Percentiles rank a stretch among this genome's conserved stretches.
Conservation (phyloP, 1,140 invertebrate genomes). For the Ostrea edulis region DNA sequence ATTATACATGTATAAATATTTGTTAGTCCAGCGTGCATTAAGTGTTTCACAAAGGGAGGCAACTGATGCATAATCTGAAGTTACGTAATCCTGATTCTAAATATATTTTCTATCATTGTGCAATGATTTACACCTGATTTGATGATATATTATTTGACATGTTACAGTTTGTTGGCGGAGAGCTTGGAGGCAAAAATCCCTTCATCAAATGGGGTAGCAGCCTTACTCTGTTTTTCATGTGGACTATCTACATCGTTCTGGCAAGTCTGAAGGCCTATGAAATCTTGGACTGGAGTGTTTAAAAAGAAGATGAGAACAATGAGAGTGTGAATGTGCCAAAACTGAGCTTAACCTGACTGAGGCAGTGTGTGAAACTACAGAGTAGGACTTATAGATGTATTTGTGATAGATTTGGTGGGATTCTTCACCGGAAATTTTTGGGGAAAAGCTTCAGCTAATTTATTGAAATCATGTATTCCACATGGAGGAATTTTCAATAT, state of each 20-base stretch:
- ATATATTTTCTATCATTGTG: too few species aligned
- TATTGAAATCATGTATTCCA: too few species aligned
- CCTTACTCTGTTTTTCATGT: constrained; percentile 79
- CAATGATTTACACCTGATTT: too few species aligned
- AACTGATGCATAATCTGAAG: too few species aligned
- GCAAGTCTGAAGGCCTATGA: constrained; percentile 80
- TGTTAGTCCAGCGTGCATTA: too few species aligned
- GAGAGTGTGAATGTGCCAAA: not conserved
- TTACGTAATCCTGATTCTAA: too few species aligned
- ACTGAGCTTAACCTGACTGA: not conserved
- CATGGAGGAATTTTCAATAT: too few species aligned
- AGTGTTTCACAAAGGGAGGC: too few species aligned
- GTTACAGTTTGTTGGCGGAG: constrained; percentile 74
- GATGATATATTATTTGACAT: not conserved
- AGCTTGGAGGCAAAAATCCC: constrained; percentile 72
- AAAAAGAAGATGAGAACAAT: constrained; percentile 8
- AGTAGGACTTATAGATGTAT: not conserved
- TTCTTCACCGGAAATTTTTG: not conserved
- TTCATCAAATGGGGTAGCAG: constrained; percentile 73
- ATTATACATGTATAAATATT: too few species aligned
- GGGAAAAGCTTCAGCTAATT: not conserved
- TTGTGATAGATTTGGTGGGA: not conserved
- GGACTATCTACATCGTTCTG: constrained; percentile 81
- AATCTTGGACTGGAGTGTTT: constrained; percentile 60
- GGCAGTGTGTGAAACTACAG: not conserved